Evolutionary conservation across 1,140 invertebrate genomes (phyloP).

Genomic region (Muscidifurax raptorellus): DNA sequence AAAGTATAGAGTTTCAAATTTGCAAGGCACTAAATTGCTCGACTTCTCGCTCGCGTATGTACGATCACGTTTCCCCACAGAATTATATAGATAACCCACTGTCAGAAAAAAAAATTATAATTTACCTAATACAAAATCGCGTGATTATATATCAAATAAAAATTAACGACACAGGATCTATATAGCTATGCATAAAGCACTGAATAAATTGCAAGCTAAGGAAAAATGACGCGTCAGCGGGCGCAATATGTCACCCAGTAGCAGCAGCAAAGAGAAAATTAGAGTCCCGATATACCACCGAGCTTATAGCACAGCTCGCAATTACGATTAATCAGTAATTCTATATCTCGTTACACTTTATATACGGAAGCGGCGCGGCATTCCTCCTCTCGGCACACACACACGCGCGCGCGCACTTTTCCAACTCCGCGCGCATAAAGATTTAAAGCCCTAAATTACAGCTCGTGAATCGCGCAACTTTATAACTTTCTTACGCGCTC

Average conservation of each 20-base stretch:
- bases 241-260: background rate
- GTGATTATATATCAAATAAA: background rate
- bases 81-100: background rate
- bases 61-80: background rate
- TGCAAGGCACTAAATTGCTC: background rate
- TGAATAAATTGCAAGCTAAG: background rate
- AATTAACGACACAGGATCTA: background rate
- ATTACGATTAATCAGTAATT: constrained; percentile 2
- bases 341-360: background rate
- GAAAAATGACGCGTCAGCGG: background rate
- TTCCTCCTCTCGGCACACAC: background rate
- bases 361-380: background rate
- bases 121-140: background rate
- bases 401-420: too few relatives aligned
- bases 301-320: background rate
- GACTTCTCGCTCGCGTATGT: background rate
- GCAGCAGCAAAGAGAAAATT: background rate
- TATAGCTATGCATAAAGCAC: background rate
- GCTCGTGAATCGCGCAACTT: constrained; percentile 18
- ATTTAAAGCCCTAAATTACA: constrained; percentile 11
- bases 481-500: background rate
- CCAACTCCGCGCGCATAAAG: background rate
- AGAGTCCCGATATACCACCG: background rate
- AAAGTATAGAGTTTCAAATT: background rate
- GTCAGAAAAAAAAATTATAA: background rate